phyloP scores from a whole-genome alignment of 2,113 vertebrate genomes.

The Oreamnos americanus region DNA sequence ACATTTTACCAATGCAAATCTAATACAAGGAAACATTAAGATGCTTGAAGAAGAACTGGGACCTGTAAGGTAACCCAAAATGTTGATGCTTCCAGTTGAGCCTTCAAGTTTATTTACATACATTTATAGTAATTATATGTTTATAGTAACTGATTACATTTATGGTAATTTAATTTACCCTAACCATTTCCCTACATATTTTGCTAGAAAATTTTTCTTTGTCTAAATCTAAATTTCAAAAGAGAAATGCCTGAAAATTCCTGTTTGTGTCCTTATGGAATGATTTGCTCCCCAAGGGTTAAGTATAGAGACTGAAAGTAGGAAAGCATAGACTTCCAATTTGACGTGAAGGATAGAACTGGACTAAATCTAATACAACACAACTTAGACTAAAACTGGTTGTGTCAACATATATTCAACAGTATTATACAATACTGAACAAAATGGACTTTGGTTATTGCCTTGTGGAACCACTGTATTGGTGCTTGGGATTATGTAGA shows the following conservation, averaged over 20 bases:
- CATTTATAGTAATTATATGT: background rate
- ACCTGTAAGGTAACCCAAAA: background rate
- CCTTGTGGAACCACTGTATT: background rate
- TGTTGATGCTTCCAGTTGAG: background rate
- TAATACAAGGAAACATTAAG: background rate
- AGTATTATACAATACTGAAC: background rate
- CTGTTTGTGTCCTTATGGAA: background rate
- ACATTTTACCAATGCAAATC: background rate
- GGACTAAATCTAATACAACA: background rate
- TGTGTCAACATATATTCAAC: background rate
- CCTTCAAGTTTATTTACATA: background rate
- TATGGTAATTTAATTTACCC: background rate
- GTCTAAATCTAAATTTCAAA: conserved; percentile 16
- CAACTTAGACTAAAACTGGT: background rate
- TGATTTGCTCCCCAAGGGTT: background rate
- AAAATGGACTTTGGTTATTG: background rate
- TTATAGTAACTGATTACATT: background rate
- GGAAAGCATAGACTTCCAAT: background rate
- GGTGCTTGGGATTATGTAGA: background rate
- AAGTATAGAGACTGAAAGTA: background rate
- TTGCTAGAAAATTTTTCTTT: background rate
- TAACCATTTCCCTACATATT: background rate
- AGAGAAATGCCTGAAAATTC: background rate
- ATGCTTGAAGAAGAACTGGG: background rate
- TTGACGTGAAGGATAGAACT: background rate